These are phyloP conservation scores for Bolinopsis microptera DNA, from an alignment of 37 sponge, comb jelly and placozoan genomes.

Conservation along the genomic window DNA sequence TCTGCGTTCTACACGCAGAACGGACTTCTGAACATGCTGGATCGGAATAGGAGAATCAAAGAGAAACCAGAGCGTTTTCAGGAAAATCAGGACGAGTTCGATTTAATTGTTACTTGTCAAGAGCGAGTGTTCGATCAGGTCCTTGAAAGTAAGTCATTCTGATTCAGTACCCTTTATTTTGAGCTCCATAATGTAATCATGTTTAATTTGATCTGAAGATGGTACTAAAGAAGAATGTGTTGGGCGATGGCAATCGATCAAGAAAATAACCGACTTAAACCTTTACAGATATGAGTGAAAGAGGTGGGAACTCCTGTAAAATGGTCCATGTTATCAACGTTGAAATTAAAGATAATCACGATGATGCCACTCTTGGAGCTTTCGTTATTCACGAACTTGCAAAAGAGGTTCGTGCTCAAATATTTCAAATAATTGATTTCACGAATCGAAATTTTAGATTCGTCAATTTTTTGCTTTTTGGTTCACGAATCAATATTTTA, in stretches of 20 bases:
- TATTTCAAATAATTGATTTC: too few relatives aligned
- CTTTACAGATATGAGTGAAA: conserved; percentile 21
- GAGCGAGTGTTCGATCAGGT: conserved; percentile 95
- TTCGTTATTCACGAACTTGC: conserved; percentile 85
- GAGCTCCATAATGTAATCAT: too few relatives aligned
- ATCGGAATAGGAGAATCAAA: conserved; percentile 93
- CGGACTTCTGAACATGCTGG: conserved; percentile 97
- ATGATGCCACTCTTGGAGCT: conserved; percentile 96
- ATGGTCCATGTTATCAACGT: conserved; percentile 88
- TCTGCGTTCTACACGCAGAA: conserved; percentile 82
- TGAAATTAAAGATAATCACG: conserved; percentile 96
- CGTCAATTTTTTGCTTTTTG: background rate
- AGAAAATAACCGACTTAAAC: too few relatives aligned
- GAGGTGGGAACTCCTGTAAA: background rate
- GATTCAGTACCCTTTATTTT: too few relatives aligned
- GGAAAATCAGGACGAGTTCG: conserved; percentile 77
- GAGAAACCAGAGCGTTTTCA: conserved; percentile 89
- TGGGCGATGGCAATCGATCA: too few relatives aligned
- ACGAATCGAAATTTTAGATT: background rate
- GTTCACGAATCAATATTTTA: background rate
- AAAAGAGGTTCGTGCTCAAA: conserved; percentile 79
- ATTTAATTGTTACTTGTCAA: conserved; percentile 88
- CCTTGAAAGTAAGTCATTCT: conserved; percentile 84
- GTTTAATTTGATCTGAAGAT: too few relatives aligned
- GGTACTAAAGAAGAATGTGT: too few relatives aligned